phyloP scores from a whole-genome alignment of 2,797 vertebrate genomes.

The Chanos chanos region DNA sequence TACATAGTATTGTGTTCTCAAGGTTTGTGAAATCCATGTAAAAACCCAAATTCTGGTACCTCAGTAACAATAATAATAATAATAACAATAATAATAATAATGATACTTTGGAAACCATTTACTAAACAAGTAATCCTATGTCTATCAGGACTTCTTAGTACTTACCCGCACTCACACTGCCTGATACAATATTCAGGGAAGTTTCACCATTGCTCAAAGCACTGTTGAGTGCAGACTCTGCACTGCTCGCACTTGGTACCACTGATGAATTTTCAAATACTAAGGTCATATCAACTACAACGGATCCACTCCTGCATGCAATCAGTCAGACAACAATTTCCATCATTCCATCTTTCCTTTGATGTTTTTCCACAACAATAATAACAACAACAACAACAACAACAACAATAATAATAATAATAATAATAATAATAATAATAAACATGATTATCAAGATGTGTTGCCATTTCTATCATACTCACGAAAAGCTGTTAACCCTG shows the following conservation, averaged over 20 bases:
- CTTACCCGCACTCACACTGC: conserved; percentile 11
- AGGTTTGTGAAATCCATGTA: neutral
- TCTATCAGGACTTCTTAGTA: too few species aligned
- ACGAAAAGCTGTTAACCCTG: conserved; percentile 14
- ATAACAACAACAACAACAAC: neutral
- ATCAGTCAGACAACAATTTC: neutral
- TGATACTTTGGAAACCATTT: too few species aligned
- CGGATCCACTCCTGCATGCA: neutral
- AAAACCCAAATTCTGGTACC: too few species aligned
- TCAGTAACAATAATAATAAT: too few species aligned
- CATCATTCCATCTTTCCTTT: neutral
- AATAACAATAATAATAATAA: too few species aligned
- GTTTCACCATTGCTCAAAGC: too few species aligned
- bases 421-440: neutral
- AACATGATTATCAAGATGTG: neutral
- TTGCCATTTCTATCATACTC: neutral
- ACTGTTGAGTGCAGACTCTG: neutral
- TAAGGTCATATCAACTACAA: conserved; percentile 5
- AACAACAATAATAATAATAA: neutral
- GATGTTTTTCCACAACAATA: neutral
- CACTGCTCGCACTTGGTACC: neutral
- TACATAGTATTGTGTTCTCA: too few species aligned
- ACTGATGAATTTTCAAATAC: neutral
- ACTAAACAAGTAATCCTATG: too few species aligned
- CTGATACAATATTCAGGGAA: neutral